Conservation (phyloP, 2,113 vertebrate species). For the Anoura caudifer region DNA sequence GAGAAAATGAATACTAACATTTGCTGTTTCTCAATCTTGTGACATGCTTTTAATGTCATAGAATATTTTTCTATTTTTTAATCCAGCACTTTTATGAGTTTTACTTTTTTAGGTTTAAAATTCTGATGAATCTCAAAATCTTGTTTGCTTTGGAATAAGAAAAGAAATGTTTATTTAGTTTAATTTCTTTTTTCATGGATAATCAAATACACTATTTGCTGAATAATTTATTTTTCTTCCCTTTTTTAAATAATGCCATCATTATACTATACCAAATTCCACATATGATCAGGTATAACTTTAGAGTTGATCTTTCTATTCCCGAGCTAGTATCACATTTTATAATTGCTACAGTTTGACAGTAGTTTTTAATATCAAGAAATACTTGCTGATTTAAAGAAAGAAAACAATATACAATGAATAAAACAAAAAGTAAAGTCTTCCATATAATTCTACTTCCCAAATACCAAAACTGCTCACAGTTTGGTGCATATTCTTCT, state of each 20-base stretch:
- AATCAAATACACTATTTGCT: neutral
- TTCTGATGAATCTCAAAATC: neutral
- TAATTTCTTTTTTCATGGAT: neutral
- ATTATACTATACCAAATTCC: neutral
- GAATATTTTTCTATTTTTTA: neutral
- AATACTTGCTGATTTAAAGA: neutral
- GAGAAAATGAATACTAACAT: neutral
- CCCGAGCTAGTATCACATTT: neutral
- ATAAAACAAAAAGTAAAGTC: neutral
- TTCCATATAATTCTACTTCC: neutral
- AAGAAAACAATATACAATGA: neutral
- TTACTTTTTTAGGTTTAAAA: neutral
- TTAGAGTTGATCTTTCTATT: neutral
- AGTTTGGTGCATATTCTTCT: neutral
- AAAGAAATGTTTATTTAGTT: neutral
- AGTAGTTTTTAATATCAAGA: neutral
- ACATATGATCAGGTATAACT: neutral
- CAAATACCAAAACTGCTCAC: neutral
- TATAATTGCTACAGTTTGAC: neutral
- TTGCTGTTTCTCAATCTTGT: neutral
- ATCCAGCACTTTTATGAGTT: neutral
- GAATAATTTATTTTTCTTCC: neutral
- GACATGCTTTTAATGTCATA: neutral
- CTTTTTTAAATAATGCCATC: neutral
- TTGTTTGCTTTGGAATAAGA: neutral